Percentiles rank a stretch among this genome's conserved stretches.
These are phyloP conservation scores for Stomatorhinus walkeri DNA, from an alignment of 2,797 vertebrate species.

Conservation along the genomic window DNA sequence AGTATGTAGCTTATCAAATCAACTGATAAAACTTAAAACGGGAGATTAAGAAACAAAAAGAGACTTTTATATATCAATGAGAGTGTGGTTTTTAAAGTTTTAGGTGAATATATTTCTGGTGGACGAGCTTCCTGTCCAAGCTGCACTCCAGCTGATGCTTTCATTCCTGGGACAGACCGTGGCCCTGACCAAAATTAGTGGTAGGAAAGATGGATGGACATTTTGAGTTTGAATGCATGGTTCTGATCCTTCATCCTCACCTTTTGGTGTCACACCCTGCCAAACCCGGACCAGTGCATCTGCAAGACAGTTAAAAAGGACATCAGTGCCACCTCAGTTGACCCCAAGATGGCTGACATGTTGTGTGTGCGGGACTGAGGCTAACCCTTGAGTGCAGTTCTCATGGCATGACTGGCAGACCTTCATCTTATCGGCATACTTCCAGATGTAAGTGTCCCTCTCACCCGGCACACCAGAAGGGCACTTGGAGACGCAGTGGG, in stretches of 20 bases:
- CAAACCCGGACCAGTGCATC: slow-evolving; percentile 75
- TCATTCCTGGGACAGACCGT: neutral
- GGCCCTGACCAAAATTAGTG: neutral
- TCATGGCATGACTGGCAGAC: slow-evolving; percentile 74
- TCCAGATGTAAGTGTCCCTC: slow-evolving; percentile 69
- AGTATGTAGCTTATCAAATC: neutral
- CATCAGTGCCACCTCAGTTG: neutral
- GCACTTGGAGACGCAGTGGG: slow-evolving; percentile 72
- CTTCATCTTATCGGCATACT: slow-evolving; percentile 57
- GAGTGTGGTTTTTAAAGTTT: neutral
- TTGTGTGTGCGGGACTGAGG: neutral
- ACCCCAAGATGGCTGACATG: neutral
- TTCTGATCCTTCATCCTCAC: neutral
- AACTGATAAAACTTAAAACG: neutral
- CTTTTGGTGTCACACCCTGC: slow-evolving; percentile 53
- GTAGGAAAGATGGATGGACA: neutral
- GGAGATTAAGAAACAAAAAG: neutral
- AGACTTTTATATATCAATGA: neutral
- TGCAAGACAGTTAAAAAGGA: slow-evolving; percentile 41
- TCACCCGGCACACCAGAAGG: slow-evolving; percentile 66
- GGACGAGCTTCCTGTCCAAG: neutral
- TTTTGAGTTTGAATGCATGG: neutral
- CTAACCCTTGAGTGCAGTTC: slow-evolving; percentile 79
- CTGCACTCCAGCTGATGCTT: neutral
- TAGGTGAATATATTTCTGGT: neutral